A percentile compares a stretch with the other conserved stretches of the same genome.
Evolutionary conservation across 1,140 invertebrate genomes (phyloP).

Genomic region (Temnothorax longispinosus): DNA sequence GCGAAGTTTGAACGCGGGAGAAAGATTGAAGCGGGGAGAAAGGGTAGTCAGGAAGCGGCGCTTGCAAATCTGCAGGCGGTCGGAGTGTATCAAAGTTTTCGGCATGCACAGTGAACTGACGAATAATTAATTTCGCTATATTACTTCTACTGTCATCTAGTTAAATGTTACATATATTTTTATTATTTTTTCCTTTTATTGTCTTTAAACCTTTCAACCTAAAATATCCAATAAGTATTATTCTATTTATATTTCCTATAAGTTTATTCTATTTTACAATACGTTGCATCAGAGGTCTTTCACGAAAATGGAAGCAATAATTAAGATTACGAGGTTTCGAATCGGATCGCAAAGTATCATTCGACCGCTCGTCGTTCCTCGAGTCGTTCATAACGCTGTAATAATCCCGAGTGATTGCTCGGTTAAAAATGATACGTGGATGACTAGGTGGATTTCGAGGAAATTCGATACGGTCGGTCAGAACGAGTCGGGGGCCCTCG

Average conservation of each 20-base stretch:
- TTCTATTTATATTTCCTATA: background rate
- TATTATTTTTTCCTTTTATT: background rate
- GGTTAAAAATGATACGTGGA: slow-evolving; percentile 52
- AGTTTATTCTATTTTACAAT: background rate
- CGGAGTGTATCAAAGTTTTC: background rate
- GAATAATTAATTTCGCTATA: background rate
- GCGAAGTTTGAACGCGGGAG: slow-evolving; percentile 52
- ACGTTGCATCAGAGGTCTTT: background rate
- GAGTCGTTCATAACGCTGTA: background rate
- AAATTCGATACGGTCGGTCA: slow-evolving; percentile 36
- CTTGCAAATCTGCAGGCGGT: slow-evolving; percentile 13
- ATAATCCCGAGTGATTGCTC: slow-evolving; percentile 11
- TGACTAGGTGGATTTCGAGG: slow-evolving; percentile 49
- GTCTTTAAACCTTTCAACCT: background rate
- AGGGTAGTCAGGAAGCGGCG: slow-evolving; percentile 5
- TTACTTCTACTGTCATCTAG: background rate
- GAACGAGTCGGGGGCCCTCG: background rate
- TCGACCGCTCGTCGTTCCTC: background rate
- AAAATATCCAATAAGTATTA: background rate
- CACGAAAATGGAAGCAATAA: background rate
- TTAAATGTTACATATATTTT: background rate
- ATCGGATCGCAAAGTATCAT: background rate
- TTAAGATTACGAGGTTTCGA: background rate
- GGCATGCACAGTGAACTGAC: no score
- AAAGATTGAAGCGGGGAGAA: slow-evolving; percentile 29